Percentiles rank a stretch among this genome's conserved stretches.
Evolutionary conservation across 2,797 vertebrate genomes (phyloP).

Genomic region (Saxicola maurus): DNA sequence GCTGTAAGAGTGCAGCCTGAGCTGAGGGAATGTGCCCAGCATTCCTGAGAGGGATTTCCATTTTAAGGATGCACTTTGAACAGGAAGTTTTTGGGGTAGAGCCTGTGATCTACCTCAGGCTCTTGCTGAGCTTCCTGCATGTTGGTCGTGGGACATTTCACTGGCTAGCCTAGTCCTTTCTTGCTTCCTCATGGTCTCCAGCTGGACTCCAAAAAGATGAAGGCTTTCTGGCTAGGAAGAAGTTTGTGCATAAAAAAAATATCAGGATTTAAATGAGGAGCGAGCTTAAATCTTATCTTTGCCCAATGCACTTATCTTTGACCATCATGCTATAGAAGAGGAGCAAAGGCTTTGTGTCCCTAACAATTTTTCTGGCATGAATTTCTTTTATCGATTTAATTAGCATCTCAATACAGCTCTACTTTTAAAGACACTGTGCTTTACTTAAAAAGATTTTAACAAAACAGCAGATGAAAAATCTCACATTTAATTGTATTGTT

Average conservation of each 20-base stretch:
- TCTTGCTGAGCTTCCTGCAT: neutral
- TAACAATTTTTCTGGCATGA: neutral
- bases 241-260: neutral
- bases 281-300: neutral
- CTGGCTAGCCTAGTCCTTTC: neutral
- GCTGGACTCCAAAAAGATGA: neutral
- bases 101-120: neutral
- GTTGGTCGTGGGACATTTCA: neutral
- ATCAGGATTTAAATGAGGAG: neutral
- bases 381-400: neutral
- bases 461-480: neutral
- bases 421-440: neutral
- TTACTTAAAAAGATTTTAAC: neutral
- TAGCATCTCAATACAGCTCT: neutral
- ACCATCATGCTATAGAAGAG: neutral
- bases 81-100: fast-evolving
- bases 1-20: neutral
- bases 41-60: neutral
- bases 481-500: neutral
- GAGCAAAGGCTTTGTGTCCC: neutral
- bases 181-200: neutral
- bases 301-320: neutral
- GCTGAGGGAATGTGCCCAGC: neutral
- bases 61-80: neutral
- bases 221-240: neutral